Base-by-base conservation (phyloP, 2,113 vertebrate genomes). In the Aviceda subcristata region DNA sequence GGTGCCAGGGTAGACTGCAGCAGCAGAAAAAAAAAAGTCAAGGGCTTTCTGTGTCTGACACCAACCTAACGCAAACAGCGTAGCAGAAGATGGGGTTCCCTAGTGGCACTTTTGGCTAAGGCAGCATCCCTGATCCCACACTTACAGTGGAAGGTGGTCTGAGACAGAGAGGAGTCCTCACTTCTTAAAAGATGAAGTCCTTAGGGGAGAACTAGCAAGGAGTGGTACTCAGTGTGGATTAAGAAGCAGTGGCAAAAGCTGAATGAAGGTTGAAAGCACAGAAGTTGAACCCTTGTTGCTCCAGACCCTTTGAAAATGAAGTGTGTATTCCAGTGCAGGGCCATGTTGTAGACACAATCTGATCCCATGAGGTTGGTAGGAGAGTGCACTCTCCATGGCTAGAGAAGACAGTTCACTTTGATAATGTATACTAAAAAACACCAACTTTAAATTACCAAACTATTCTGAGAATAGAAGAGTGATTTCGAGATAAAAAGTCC, bases 371-470 rank as follows among this genome's bases (percentile, higher is more conserved):
- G 23, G 15, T 0, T 57, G 64, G 23, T 23, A 94, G 36, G 30
- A 81, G 45, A 10, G 19, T 2, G 0, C 4, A 3, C 15, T 72
- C 26, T 48, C 14, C 0, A 0, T 62, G 43, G 15, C 24, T 34
- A 30, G 55, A 41, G 20, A 72, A 57, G 41, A 32, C 8, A 30
- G 24, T 62, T 80, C 16, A 57, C 53, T 76, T 29, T 24, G 63
- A 53, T 53, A 63, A 60, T 17, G 8, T 36, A n/a, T 26, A 22
- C 12, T 62, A n/a, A 55, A 71, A 43, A 7, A 1, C 0, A 8
- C 11, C 12, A 38, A 19, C 4, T 63, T 80, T 64, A 55, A 80
- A 59, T 38, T 81, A 48, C 27, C 7, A 11, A 62, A 26, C 55
- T 73, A 34, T 75, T 80, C 53, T 91, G 67, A 39, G 46, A 68